phyloP scores from a whole-genome alignment of 1,140 invertebrate species.

The Frieseomelitta varia region DNA sequence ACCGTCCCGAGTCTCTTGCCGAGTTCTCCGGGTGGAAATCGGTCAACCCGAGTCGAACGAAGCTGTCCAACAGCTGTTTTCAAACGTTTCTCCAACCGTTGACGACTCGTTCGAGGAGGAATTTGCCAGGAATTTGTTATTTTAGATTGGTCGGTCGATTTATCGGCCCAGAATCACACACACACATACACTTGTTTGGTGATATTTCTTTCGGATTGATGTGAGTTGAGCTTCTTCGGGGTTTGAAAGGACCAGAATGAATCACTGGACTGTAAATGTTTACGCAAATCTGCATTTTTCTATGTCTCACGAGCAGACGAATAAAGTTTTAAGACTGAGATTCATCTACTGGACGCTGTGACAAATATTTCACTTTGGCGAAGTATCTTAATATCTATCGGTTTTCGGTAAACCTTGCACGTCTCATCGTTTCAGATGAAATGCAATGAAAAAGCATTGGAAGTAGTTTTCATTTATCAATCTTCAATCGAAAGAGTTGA shows the following conservation, averaged over 20 bases:
- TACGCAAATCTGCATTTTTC: not conserved
- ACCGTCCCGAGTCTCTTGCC: constrained; percentile 16
- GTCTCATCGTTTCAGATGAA: no score
- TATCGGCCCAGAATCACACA: not conserved
- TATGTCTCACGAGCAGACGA: not conserved
- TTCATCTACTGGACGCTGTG: not conserved
- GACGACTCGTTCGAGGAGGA: not conserved
- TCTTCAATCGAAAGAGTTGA: no score
- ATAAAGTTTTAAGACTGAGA: not conserved
- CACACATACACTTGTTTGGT: not conserved
- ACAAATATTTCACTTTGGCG: not conserved
- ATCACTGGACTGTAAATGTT: not conserved
- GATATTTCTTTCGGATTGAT: not conserved
- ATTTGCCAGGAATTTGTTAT: not conserved
- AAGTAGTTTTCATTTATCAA: no score
- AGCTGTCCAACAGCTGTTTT: not conserved
- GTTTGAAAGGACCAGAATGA: not conserved
- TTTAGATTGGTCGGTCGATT: not conserved
- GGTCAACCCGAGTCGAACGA: no score
- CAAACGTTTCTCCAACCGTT: not conserved
- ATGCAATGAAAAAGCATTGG: no score
- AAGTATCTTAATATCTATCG: no score
- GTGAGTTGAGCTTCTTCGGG: not conserved
- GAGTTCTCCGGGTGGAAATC: not conserved
- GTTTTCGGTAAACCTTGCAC: no score